These are phyloP conservation scores for Athetis lepigone DNA, from an alignment of 2,888 invertebrate genomes.

Conservation along the genomic window DNA sequence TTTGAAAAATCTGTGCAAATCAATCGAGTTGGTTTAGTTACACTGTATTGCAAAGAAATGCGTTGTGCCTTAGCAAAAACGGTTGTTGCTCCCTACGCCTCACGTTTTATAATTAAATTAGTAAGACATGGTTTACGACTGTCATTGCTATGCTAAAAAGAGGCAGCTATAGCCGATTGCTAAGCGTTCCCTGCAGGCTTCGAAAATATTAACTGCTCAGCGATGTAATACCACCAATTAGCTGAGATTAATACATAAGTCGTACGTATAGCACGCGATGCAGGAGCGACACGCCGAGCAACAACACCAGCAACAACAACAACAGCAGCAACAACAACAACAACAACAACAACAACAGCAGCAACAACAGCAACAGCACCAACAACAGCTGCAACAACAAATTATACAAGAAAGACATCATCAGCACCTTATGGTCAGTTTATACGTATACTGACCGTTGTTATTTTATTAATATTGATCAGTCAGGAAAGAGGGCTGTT, in stretches of 20 bases:
- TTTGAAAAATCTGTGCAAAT: too few species aligned
- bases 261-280: constrained; percentile 62
- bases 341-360: constrained; percentile 28
- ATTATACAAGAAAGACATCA: constrained; percentile 76
- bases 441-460: constrained; percentile 26
- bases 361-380: constrained; percentile 50
- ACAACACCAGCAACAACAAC: constrained; percentile 66
- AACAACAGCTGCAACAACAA: constrained; percentile 71
- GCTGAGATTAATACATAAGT: constrained; percentile 53
- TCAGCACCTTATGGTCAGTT: constrained; percentile 70
- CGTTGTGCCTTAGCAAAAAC: neutral
- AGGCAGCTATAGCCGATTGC: constrained; percentile 15
- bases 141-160: neutral
- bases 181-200: constrained; percentile 13
- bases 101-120: neutral
- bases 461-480: constrained; percentile 1
- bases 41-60: neutral
- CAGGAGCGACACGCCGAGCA: constrained; percentile 64
- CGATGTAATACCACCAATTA: constrained; percentile 12
- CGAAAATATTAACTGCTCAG: constrained; percentile 18
- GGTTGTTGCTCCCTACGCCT: too few species aligned
- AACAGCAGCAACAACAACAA: constrained; percentile 45
- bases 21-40: constrained; percentile 19
- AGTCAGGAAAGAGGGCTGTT: neutral
- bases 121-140: neutral